Base-by-base conservation (phyloP, 2,113 vertebrate genomes). In the Thunnus thynnus region DNA sequence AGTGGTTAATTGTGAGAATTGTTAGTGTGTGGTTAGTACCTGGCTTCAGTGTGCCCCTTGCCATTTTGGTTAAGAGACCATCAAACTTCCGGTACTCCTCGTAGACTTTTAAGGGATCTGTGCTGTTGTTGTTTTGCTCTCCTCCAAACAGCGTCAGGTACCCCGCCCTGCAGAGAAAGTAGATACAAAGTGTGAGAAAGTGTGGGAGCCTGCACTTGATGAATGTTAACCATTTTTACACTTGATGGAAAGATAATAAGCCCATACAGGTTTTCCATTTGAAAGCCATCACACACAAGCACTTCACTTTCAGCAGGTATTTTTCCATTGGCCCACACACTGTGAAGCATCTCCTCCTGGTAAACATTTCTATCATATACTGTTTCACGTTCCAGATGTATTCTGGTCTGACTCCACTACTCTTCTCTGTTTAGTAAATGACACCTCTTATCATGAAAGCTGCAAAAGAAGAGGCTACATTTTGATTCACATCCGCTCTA, bases 91-190 rank as follows among this genome's bases (percentile, higher is more conserved):
- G 91, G 87, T 95, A 96, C 76, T 94, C 90, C 8, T 89, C 78
- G 10, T 95, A 96, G 82, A 97, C 67, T 0, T 90, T 90, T 0
- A 91, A 89, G 0, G 95, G 95, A 70, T 96, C 89, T 1, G 25
- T n/a, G 4, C 73, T 3, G 77, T 96, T 86, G 72, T 72, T 93
- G 77, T 92, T 94, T 48, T 89, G 88, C 57, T 96, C 95, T 0
- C 92, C 93, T 47, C 94, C 96, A 13, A 94, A 96, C 16, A 97
- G 89, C 0, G 93, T 95, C 83, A 97, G 92, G 85, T 96, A 97
- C 30, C 96, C 96, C 1, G 94, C 95, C 89, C 96, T 97, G 81
- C 64, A 77, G 20, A 67, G 4, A 78, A 4, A 84, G 27, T 30
- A 76, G 9, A 64, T 1, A 13, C 12, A 25, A 61, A 46, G 50